These are phyloP conservation scores for Crossocerus cetratus DNA, from an alignment of 2,888 invertebrate genomes.

Conservation along the genomic window DNA sequence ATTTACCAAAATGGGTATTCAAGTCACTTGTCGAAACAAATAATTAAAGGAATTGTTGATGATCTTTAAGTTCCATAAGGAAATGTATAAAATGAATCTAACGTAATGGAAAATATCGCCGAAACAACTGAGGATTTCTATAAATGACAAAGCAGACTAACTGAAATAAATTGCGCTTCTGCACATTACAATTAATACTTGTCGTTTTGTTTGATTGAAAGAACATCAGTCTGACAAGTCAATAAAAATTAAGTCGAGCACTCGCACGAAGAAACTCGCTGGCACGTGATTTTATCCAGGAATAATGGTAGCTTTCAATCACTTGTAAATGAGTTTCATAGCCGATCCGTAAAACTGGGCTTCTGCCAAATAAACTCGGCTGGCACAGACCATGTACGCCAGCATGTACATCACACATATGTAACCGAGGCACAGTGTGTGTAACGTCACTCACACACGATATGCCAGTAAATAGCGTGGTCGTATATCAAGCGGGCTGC, in stretches of 20 bases:
- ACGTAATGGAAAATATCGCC: too few species aligned
- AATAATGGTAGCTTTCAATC: conserved; percentile 59
- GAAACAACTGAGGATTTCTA: too few species aligned
- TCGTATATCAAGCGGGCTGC: conserved; percentile 45
- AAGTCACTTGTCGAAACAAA: too few species aligned
- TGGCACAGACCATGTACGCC: conserved; percentile 23
- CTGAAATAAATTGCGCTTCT: too few species aligned
- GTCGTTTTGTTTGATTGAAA: too few species aligned
- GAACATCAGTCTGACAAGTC: too few species aligned
- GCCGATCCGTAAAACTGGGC: conserved; percentile 57
- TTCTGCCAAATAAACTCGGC: conserved; percentile 63
- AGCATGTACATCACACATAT: not conserved
- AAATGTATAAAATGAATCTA: conserved; percentile 13
- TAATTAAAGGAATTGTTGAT: too few species aligned
- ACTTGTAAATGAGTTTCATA: conserved; percentile 53
- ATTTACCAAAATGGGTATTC: too few species aligned
- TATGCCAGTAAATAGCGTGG: conserved; percentile 24
- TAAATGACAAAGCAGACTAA: too few species aligned
- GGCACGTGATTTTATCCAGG: conserved; percentile 60
- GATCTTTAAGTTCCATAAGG: too few species aligned
- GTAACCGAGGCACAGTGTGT: not conserved
- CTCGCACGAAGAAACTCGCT: conserved; percentile 10
- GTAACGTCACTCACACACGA: conserved; percentile 35
- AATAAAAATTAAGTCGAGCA: too few species aligned
- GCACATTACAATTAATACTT: too few species aligned